phyloP scores from a whole-genome alignment of 2,113 vertebrate species.

The Scomber colias region DNA sequence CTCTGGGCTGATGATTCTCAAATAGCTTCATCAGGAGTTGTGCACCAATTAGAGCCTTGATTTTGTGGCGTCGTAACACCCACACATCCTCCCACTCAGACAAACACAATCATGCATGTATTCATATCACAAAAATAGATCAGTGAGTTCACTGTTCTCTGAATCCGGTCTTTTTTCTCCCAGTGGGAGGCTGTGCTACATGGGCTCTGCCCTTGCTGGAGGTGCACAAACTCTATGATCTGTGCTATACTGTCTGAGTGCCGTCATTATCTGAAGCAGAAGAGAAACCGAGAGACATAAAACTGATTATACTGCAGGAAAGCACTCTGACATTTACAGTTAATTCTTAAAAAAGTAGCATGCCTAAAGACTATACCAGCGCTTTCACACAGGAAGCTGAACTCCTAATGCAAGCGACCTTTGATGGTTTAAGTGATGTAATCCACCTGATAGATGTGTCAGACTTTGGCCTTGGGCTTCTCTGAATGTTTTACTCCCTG shows the following conservation, averaged over 20 bases:
- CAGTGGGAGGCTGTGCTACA: conserved; percentile 32
- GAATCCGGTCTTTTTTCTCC: conserved; percentile 9
- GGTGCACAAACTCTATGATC: conserved; percentile 31
- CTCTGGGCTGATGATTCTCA: conserved; percentile 35
- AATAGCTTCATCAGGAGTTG: conserved; percentile 55
- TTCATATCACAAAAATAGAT: conserved; percentile 64
- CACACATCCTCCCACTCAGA: not conserved
- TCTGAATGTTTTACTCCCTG: conserved; percentile 65
- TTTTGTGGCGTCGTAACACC: conserved; percentile 22
- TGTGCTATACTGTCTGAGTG: conserved; percentile 27
- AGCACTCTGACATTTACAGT: conserved; percentile 24
- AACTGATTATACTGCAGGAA: conserved; percentile 43
- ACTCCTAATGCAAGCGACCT: conserved; percentile 51
- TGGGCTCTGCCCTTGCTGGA: conserved; percentile 18
- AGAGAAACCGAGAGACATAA: conserved; percentile 15
- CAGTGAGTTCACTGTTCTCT: conserved; percentile 51
- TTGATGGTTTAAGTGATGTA: conserved; percentile 68
- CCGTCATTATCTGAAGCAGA: conserved; percentile 34
- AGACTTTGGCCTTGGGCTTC: conserved; percentile 67
- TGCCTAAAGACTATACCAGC: conserved; percentile 12
- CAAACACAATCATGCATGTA: conserved; percentile 40
- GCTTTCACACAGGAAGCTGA: conserved; percentile 51
- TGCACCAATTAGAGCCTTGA: conserved; percentile 24
- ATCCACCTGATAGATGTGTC: conserved; percentile 65
- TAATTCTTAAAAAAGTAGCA: conserved; percentile 1